Conservation (phyloP, 1,140 invertebrate species). For the Macrocentrus cingulum region DNA sequence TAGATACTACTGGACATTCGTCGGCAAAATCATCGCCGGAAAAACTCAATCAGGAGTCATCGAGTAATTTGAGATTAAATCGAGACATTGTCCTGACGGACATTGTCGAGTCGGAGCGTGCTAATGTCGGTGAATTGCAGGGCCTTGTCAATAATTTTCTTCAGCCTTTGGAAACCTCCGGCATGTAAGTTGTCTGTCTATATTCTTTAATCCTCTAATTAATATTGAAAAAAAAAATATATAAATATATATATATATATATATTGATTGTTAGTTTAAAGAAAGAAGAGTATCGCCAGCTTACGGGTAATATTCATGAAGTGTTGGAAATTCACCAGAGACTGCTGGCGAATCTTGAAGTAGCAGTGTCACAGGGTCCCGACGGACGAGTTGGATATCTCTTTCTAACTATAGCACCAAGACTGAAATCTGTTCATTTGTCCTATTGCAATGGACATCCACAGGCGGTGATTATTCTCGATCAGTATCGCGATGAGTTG, state of each 20-base stretch:
- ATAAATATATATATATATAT: slow-evolving; percentile 8
- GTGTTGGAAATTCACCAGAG: slow-evolving; percentile 81
- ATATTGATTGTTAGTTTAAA: slow-evolving; percentile 68
- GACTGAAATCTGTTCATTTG: slow-evolving; percentile 83
- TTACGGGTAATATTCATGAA: slow-evolving; percentile 87
- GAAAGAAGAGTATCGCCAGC: slow-evolving; percentile 80
- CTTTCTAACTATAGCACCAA: slow-evolving; percentile 84
- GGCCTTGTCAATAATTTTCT: slow-evolving; percentile 82
- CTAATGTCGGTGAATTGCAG: slow-evolving; percentile 86
- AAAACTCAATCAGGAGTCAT: slow-evolving; percentile 59
- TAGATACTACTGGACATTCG: slow-evolving; percentile 44
- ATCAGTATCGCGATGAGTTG: slow-evolving; percentile 86
- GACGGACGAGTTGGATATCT: slow-evolving; percentile 89
- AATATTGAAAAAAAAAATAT: slow-evolving; percentile 2
- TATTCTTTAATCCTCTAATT: background rate
- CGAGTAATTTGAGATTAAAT: slow-evolving; percentile 67
- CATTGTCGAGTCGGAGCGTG: slow-evolving; percentile 88
- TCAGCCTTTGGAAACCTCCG: slow-evolving; percentile 77
- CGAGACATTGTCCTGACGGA: slow-evolving; percentile 86
- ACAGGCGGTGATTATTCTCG: slow-evolving; percentile 85
- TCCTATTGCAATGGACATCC: slow-evolving; percentile 92
- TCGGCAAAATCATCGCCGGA: slow-evolving; percentile 65
- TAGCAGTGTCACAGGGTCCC: slow-evolving; percentile 67
- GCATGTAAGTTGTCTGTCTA: slow-evolving; percentile 71
- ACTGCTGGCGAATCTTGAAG: slow-evolving; percentile 76